Evolutionary conservation across 1,140 invertebrate species (phyloP).

Genomic region (Oedothorax gibbosus): DNA sequence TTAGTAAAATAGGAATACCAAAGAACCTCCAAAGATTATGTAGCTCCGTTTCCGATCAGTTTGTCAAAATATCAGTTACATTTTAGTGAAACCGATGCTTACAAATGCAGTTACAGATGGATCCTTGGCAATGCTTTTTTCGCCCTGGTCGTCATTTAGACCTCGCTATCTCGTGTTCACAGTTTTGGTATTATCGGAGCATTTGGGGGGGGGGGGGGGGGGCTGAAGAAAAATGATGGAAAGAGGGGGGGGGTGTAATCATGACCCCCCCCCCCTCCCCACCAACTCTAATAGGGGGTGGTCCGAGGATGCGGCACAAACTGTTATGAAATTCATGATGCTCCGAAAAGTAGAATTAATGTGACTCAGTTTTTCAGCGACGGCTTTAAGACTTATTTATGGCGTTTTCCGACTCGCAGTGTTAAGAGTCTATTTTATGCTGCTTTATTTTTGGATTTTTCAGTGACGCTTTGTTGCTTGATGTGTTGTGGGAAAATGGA

Average conservation of each 20-base stretch:
- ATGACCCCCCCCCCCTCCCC: background rate
- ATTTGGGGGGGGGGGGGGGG: background rate
- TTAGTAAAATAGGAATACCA: no score
- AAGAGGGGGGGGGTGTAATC: conserved; percentile 10
- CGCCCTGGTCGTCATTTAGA: conserved; percentile 39
- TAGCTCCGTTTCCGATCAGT: no score
- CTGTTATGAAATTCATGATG: conserved; percentile 59
- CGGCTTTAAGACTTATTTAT: conserved; percentile 54
- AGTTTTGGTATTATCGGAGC: conserved; percentile 55
- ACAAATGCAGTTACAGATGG: conserved; percentile 19
- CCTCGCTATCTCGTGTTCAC: conserved; percentile 54
- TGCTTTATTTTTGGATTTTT: background rate
- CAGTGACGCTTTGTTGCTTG: background rate
- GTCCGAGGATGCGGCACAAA: conserved; percentile 1
- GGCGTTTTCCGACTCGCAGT: conserved; percentile 1
- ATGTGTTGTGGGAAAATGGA: no score
- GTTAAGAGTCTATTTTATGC: conserved; percentile 28
- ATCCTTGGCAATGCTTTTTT: background rate
- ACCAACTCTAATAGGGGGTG: background rate
- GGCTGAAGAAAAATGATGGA: background rate
- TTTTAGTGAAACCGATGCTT: background rate
- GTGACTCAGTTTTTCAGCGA: conserved; percentile 20
- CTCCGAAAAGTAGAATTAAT: conserved; percentile 41
- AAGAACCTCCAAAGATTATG: no score
- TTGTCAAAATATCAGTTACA: no score